phyloP scores from a whole-genome alignment of 1,140 invertebrate species.

The Drosophila mayri region DNA sequence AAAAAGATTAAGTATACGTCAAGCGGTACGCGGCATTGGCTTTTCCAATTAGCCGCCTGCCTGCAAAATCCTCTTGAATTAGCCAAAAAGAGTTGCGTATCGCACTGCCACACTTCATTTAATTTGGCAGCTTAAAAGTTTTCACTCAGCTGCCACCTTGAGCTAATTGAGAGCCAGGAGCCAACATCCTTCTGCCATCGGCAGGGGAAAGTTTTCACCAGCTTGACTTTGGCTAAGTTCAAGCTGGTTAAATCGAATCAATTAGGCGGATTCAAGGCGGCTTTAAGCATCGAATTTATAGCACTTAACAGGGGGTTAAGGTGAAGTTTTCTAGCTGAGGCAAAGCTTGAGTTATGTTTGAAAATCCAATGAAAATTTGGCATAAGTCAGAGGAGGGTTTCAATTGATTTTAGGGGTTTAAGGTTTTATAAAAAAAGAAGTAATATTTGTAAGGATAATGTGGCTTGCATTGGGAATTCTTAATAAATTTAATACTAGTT shows the following conservation, averaged over 20 bases:
- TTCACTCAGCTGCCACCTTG: slow-evolving; percentile 52
- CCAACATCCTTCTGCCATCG: neutral
- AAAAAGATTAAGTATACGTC: slow-evolving; percentile 72
- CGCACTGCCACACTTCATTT: slow-evolving; percentile 48
- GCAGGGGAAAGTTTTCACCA: slow-evolving; percentile 9
- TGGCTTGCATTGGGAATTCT: too few species aligned
- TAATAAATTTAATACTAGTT: neutral
- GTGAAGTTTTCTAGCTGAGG: slow-evolving; percentile 8
- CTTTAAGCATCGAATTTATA: slow-evolving; percentile 45
- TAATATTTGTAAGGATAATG: neutral
- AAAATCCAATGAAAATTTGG: slow-evolving; percentile 6
- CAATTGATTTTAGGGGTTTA: neutral
- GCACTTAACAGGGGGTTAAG: slow-evolving; percentile 21
- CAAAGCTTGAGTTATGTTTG: neutral
- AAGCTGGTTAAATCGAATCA: slow-evolving; percentile 48
- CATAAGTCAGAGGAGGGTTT: neutral
- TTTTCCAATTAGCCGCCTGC: slow-evolving; percentile 66
- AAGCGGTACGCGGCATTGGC: slow-evolving; percentile 61
- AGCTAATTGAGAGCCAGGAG: slow-evolving; percentile 46
- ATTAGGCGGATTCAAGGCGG: slow-evolving; percentile 41
- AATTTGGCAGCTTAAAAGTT: slow-evolving; percentile 65
- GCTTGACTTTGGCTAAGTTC: slow-evolving; percentile 12
- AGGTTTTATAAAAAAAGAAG: too few species aligned
- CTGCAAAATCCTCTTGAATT: slow-evolving; percentile 21
- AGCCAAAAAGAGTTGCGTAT: slow-evolving; percentile 55